phyloP scores from a whole-genome alignment of 2,113 vertebrate species.

The Anguilla rostrata region DNA sequence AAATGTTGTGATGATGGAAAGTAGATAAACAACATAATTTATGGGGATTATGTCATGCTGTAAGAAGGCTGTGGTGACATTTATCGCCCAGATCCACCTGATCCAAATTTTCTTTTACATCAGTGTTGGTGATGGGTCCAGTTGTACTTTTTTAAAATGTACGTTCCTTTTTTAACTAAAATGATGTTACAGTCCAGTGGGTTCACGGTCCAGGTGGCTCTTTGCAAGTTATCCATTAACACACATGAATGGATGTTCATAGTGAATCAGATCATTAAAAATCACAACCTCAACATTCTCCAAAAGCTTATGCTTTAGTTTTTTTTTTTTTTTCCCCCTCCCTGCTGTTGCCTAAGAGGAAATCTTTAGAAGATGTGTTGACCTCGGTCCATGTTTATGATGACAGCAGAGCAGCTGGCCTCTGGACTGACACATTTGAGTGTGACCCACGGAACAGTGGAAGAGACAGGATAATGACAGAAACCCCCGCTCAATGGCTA shows the following conservation, averaged over 20 bases:
- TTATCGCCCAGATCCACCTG: too few relatives aligned
- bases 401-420: neutral
- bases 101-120: too few relatives aligned
- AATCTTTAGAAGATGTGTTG: neutral
- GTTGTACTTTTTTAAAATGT: neutral
- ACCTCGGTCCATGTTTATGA: neutral
- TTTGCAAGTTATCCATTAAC: neutral
- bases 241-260: neutral
- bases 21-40: too few relatives aligned
- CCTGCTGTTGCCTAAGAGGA: neutral
- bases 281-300: neutral
- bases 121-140: neutral
- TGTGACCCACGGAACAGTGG: neutral
- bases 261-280: neutral
- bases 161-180: neutral
- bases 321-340: neutral
- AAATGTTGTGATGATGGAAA: too few relatives aligned
- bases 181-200: neutral
- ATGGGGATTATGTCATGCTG: too few relatives aligned
- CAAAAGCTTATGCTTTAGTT: neutral
- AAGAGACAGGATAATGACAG: neutral
- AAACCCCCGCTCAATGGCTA: neutral
- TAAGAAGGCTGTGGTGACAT: too few relatives aligned
- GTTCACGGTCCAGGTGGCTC: neutral
- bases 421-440: neutral